Evolutionary conservation across 2,797 vertebrate species (phyloP), one percentile per base, ranked within the genome.

Genomic region (Sandelia bainsii): DNA sequence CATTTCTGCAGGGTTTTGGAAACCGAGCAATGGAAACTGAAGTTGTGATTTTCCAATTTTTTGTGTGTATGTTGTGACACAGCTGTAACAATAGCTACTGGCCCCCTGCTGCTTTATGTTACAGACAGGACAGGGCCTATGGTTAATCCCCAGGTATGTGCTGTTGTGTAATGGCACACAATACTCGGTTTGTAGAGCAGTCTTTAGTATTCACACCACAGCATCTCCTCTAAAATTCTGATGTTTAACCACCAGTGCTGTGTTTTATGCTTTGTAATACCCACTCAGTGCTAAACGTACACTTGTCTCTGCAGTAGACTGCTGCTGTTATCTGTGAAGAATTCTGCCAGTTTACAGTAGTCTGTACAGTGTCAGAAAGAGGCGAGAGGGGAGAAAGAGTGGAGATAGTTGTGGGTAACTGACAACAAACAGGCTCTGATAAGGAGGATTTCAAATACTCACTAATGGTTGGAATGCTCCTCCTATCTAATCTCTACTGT

Each of bases 81-180:
- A 87, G 83, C 72, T 83, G 79, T 87, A 86, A 89, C 82, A 88
- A 90, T 86, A 82, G 83, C 83, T 53, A 1, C 62, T 63, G 84
- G 83, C 87, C 89, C 86, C 86, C 87, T 60, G 79, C 79, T 74
- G 89, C 85, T 81, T 80, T 62, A 70, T 56, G 68, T 66, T 77
- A 75, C 85, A 79, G 83, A 80, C 79, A 59, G 87, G 72, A 85
- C 83, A 79, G 86, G 79, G 87, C 82, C 86, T 23, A 32, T n/a
- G 44, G 75, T 73, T 93, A 91, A 94, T 93, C 91, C 90, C 61
- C 79, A 87, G 91, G 90, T 87, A 93, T 94, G 90, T 89, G 89
- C 89, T 88, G 83, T 83, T 89, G 84, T 86, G 84, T 88, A 88
- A 85, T 67, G 72, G 53, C 83, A 62, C 83, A 88, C 83, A 87